Evolutionary conservation across 1,140 invertebrate genomes (phyloP).

Genomic region (Papilio polytes): DNA sequence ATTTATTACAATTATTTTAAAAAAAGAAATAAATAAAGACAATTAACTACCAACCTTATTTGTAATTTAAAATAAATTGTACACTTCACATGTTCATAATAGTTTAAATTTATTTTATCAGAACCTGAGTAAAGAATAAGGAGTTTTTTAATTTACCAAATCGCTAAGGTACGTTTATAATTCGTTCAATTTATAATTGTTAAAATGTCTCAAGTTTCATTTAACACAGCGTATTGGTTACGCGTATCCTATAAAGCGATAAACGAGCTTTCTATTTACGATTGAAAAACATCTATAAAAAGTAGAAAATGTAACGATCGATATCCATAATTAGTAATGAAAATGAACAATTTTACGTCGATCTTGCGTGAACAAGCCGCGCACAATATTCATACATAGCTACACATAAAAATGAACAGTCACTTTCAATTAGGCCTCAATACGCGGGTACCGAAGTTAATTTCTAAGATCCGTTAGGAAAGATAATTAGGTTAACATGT

Average conservation of each 20-base stretch:
- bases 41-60: too few relatives aligned
- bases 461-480: neutral
- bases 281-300: neutral
- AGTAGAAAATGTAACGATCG: neutral
- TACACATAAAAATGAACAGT: neutral
- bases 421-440: constrained; percentile 18
- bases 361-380: neutral
- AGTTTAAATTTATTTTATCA: too few relatives aligned
- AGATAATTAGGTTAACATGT: constrained; percentile 21
- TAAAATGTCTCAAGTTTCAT: neutral
- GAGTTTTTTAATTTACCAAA: neutral
- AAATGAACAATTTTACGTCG: neutral
- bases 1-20: neutral
- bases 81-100: too few relatives aligned
- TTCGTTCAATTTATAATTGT: neutral
- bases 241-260: neutral
- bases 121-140: too few relatives aligned
- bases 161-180: neutral
- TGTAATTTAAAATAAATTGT: too few relatives aligned
- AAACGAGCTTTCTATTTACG: neutral
- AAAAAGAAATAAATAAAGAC: neutral
- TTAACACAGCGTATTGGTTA: neutral
- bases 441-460: neutral
- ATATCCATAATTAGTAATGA: neutral
- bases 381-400: neutral